These are phyloP conservation scores for Microdon myrmicae DNA, from an alignment of 2,888 invertebrate species.

Conservation along the genomic window DNA sequence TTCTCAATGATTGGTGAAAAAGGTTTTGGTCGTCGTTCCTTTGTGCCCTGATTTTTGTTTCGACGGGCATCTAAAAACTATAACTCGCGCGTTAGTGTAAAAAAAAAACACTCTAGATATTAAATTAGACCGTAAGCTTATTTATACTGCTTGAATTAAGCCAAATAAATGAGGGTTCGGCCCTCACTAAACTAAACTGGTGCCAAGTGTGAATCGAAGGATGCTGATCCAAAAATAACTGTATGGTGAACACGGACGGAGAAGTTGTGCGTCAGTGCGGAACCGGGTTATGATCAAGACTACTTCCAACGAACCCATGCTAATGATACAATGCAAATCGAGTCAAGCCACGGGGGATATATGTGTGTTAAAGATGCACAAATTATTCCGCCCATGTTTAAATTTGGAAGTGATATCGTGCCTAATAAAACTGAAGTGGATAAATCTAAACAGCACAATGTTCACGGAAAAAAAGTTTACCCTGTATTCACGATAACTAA, in stretches of 20 bases:
- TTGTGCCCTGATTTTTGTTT: too few relatives aligned
- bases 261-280: slow-evolving; percentile 71
- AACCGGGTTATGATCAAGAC: slow-evolving; percentile 46
- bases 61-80: too few relatives aligned
- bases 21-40: too few relatives aligned
- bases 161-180: too few relatives aligned
- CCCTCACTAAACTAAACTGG: too few relatives aligned
- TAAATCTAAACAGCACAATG: slow-evolving; percentile 11
- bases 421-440: slow-evolving; percentile 12
- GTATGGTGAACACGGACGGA: slow-evolving; percentile 70
- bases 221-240: slow-evolving; percentile 63
- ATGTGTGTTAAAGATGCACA: slow-evolving; percentile 25
- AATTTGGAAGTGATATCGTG: slow-evolving; percentile 22
- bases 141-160: too few relatives aligned
- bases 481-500: slow-evolving; percentile 71
- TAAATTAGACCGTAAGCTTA: too few relatives aligned
- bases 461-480: too few relatives aligned
- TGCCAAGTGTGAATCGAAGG: slow-evolving; percentile 67
- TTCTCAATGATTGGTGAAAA: too few relatives aligned
- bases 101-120: too few relatives aligned
- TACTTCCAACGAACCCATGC: slow-evolving; percentile 14
- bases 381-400: slow-evolving; percentile 52
- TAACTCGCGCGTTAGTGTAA: too few relatives aligned
- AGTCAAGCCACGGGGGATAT: slow-evolving; percentile 6
- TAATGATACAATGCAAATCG: slow-evolving; percentile 52